Percentiles rank a stretch among this genome's conserved stretches.
Conservation (phyloP, 1,140 invertebrate species). For the Bombus polaris region DNA sequence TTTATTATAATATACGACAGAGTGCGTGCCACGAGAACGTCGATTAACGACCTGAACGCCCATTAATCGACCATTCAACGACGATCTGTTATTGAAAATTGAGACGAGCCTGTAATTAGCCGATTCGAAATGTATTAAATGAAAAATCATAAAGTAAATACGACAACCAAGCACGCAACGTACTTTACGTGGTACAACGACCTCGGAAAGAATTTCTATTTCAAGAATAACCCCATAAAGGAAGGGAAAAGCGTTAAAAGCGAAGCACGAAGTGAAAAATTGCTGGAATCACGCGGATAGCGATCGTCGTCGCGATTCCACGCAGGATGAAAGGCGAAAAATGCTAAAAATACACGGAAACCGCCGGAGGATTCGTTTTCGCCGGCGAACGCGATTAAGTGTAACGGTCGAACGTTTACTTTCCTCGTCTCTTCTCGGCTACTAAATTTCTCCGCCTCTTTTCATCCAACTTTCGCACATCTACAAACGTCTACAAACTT, state of each 20-base stretch:
- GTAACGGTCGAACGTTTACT: conserved; percentile 10
- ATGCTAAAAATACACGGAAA: not conserved
- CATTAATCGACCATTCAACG: too few species aligned
- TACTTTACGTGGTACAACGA: not conserved
- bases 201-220: not conserved
- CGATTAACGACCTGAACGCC: too few species aligned
- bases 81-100: too few species aligned
- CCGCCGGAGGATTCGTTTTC: not conserved
- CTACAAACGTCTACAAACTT: not conserved
- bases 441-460: conserved; percentile 6
- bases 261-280: conserved; percentile 1
- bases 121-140: too few species aligned
- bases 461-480: not conserved
- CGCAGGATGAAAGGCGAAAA: conserved; percentile 5
- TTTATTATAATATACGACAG: not conserved
- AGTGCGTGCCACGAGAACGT: too few species aligned
- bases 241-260: not conserved
- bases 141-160: not conserved
- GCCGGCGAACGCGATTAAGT: conserved; percentile 9
- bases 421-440: not conserved
- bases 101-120: too few species aligned
- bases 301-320: conserved; percentile 25
- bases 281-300: conserved; percentile 2
- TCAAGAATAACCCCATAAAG: not conserved
- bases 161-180: not conserved